Base-by-base conservation (phyloP, 2,888 invertebrate species). In the Epinotia demarniana region DNA sequence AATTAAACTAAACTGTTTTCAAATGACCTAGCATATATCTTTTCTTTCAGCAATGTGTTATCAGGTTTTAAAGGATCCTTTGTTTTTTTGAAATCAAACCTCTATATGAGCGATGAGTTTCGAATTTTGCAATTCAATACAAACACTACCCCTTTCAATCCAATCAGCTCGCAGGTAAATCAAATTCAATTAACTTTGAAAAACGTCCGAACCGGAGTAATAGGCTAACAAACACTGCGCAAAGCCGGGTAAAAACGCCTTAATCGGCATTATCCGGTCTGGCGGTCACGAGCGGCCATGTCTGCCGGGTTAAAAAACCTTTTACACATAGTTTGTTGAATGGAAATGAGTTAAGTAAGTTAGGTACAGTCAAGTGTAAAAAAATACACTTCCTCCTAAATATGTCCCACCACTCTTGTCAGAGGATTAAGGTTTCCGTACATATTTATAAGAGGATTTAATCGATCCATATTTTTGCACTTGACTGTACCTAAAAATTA, bases 231-330 rank as follows among this genome's bases (percentile, higher is more conserved):
- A 88, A 87, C 85, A 85, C 81, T 81, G 82, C 80, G 77, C 84
- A 82, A 82, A 84, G 86, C 84, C 82, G 83, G 84, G 81, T 81
- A 83, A 81, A 82, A 73, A 73, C 43, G 68, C 67, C 82, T 85
- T 89, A 88, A 89, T 88, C 87, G 87, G 87, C 80, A 89, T 89
- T 89, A 90, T 81, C 81, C 87, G 89, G 90, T 90, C 90, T 90
- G 86, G 87, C 84, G 86, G 80, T 78, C 82, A 80, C 84, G 84
- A n/a, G 53, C 46, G 46, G 63, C 46, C 55, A 55, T 33, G 60
- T 63, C 57, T 69, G 69, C 63, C 69, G 12, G 58, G 46, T 69
- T 57, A 60, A 69, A 69, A 69, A 46, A 55, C 19, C 16, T 46
- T 46, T 16, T 61, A 33, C 33, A n/a, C 9, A 16, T 61, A 33